Percentiles rank a stretch among this genome's conserved stretches.
Conservation (phyloP, 2,888 invertebrate species). For the Netelia virgata region DNA sequence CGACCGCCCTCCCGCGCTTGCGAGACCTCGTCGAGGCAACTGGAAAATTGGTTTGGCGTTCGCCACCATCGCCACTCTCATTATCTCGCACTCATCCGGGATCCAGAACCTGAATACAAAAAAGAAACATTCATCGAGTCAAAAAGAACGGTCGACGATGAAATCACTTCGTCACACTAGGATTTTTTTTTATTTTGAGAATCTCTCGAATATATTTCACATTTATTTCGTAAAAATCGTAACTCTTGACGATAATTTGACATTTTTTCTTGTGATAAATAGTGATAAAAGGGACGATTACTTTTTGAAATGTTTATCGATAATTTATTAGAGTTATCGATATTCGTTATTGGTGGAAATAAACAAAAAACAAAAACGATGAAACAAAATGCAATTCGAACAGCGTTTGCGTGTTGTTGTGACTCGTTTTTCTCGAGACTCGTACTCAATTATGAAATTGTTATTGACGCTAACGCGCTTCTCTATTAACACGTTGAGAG, state of each 20-base stretch:
- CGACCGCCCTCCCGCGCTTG: conserved; percentile 27
- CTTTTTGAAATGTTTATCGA: no score
- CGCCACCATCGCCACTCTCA: conserved; percentile 7
- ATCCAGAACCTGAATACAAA: neutral
- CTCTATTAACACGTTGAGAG: conserved; percentile 4
- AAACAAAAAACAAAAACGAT: no score
- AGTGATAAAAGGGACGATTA: no score
- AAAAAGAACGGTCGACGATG: neutral
- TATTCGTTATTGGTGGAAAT: no score
- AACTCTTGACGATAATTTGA: no score
- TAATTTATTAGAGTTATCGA: no score
- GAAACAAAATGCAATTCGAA: neutral
- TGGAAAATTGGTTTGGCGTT: conserved; percentile 67
- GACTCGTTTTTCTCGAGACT: neutral
- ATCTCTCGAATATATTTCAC: neutral
- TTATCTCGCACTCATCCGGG: conserved; percentile 21
- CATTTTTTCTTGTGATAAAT: no score
- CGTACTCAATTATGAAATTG: neutral
- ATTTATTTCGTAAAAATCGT: neutral
- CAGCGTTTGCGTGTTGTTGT: neutral
- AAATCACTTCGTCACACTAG: neutral
- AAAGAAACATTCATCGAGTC: neutral
- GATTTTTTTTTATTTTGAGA: neutral
- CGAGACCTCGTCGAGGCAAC: conserved; percentile 63
- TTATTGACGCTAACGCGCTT: neutral